phyloP scores from a whole-genome alignment of 2,888 invertebrate genomes.

The Exocentrus adspersus region DNA sequence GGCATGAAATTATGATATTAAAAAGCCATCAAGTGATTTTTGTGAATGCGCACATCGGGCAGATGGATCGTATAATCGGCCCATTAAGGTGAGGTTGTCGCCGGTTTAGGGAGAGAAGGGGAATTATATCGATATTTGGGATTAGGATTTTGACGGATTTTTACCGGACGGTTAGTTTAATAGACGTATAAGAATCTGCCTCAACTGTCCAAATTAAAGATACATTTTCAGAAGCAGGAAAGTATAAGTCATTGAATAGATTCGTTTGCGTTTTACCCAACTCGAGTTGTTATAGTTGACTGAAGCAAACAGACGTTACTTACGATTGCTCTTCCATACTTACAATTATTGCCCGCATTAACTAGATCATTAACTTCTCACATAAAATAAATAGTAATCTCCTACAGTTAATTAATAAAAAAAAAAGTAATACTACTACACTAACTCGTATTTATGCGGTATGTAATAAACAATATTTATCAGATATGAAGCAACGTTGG shows the following conservation, averaged over 20 bases:
- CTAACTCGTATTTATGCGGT: background rate
- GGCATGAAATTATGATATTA: constrained; percentile 40
- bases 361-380: background rate
- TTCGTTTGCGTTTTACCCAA: too few species aligned
- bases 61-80: constrained; percentile 7
- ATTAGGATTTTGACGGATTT: too few species aligned
- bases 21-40: constrained; percentile 38
- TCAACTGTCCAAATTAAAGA: background rate
- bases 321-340: background rate
- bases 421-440: background rate
- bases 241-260: too few species aligned
- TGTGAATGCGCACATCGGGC: constrained; percentile 20
- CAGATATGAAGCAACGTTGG: constrained; percentile 25
- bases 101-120: background rate
- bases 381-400: background rate
- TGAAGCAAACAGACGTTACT: too few species aligned
- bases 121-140: background rate
- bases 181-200: background rate
- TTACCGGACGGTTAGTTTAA: background rate
- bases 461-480: constrained; percentile 16
- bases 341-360: background rate
- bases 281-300: too few species aligned
- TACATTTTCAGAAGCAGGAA: background rate
- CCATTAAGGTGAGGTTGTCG: background rate
- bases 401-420: background rate